Evolutionary conservation across 2,113 vertebrate species (phyloP).

Genomic region (Chamaetylas fuelleborni): DNA sequence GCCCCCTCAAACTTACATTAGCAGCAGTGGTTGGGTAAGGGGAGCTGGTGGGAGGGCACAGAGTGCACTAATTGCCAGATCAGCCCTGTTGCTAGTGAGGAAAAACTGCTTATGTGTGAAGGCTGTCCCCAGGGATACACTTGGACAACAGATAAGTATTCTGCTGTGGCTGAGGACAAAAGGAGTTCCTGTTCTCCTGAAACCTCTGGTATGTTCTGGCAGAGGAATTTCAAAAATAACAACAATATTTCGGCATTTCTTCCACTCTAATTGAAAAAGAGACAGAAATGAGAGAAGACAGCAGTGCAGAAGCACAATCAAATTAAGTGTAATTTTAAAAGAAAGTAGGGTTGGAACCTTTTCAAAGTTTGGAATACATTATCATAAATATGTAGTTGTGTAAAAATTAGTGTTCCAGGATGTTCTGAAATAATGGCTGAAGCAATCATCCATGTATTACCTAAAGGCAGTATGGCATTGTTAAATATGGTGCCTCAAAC

Average conservation of each 20-base stretch:
- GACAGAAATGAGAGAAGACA: neutral
- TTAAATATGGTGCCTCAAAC: neutral
- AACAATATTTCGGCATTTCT: slow-evolving; percentile 8
- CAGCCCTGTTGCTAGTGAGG: neutral
- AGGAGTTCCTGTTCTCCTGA: neutral
- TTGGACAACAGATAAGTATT: neutral
- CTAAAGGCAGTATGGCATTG: neutral
- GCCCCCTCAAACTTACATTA: neutral
- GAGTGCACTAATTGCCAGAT: neutral
- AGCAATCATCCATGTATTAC: neutral
- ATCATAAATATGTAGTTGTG: neutral
- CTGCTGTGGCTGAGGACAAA: neutral
- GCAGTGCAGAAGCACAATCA: neutral
- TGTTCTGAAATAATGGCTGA: neutral
- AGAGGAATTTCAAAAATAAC: neutral
- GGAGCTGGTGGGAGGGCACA: neutral
- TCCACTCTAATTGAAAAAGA: neutral
- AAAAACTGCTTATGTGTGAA: neutral
- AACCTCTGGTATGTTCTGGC: neutral
- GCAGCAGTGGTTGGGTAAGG: neutral
- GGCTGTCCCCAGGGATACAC: neutral
- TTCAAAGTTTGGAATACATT: neutral
- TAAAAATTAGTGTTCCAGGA: neutral
- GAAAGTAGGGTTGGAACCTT: neutral
- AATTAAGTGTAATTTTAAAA: neutral